Conservation (phyloP, 2,888 invertebrate genomes). For the Chironomus tentans region DNA sequence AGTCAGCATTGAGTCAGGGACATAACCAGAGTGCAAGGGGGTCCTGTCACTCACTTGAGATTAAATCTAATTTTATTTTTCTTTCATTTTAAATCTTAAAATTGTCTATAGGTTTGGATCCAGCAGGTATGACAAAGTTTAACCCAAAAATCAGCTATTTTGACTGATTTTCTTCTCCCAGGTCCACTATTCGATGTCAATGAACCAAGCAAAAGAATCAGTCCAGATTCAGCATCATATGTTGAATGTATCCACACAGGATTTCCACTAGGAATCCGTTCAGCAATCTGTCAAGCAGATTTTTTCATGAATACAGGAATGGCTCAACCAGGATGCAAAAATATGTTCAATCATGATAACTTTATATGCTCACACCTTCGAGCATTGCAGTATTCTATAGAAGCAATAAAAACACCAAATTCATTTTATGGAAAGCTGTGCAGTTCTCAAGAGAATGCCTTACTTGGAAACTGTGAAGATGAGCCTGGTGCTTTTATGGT, state of each 20-base stretch:
- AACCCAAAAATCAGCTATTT: background rate
- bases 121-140: background rate
- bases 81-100: too few species aligned
- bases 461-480: background rate
- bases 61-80: too few species aligned
- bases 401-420: background rate
- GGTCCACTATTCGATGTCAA: background rate
- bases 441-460: background rate
- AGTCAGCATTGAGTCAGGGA: too few species aligned
- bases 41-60: too few species aligned
- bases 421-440: conserved; percentile 4
- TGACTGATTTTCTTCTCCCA: background rate
- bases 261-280: background rate
- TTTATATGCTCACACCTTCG: background rate
- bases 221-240: background rate
- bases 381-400: background rate
- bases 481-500: background rate
- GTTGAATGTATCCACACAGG: conserved; percentile 9
- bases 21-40: too few species aligned
- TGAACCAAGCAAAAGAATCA: background rate
- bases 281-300: background rate
- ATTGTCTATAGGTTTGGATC: conserved; percentile 12
- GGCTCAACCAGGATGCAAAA: background rate
- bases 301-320: background rate
- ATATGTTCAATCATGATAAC: background rate